phyloP scores from a whole-genome alignment of 2,888 invertebrate genomes.

The Schrankia costaestrigalis region DNA sequence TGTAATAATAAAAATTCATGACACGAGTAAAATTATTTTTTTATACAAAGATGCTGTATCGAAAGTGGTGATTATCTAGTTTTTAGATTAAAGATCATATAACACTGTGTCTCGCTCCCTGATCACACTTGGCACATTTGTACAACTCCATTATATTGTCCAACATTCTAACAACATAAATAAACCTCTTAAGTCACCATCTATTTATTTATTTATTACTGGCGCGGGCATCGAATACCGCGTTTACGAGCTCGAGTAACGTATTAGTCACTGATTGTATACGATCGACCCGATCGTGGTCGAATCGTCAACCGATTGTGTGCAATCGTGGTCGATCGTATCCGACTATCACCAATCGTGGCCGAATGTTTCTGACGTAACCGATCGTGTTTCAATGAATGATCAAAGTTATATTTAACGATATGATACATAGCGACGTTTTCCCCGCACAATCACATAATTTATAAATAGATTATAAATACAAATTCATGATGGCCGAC shows the following conservation, averaged over 20 bases:
- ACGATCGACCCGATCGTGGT: too few relatives aligned
- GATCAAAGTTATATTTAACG: too few relatives aligned
- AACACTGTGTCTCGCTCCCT: slow-evolving; percentile 19
- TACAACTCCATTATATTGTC: slow-evolving; percentile 34
- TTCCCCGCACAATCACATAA: slow-evolving; percentile 5
- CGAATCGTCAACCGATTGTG: too few relatives aligned
- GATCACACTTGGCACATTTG: slow-evolving; percentile 39
- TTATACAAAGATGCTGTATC: slow-evolving; percentile 39
- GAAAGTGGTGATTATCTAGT: slow-evolving; percentile 39
- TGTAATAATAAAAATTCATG: slow-evolving; percentile 38
- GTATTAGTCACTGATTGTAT: too few relatives aligned
- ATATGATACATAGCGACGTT: slow-evolving; percentile 17
- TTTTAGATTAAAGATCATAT: slow-evolving; percentile 20
- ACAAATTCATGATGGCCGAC: slow-evolving; percentile 28
- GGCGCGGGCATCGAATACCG: not conserved
- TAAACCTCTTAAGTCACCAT: slow-evolving; percentile 34
- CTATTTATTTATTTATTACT: slow-evolving; percentile 21
- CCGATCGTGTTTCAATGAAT: too few relatives aligned
- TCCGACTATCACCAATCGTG: too few relatives aligned
- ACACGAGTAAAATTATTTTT: slow-evolving; percentile 44
- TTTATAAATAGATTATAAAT: slow-evolving; percentile 24
- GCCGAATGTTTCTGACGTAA: too few relatives aligned
- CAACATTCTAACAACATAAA: slow-evolving; percentile 32
- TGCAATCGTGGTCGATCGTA: too few relatives aligned
- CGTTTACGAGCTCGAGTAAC: slow-evolving; percentile 10